These are phyloP conservation scores for Thunnus thynnus DNA, from an alignment of 2,113 vertebrate genomes.

Conservation along the genomic window DNA sequence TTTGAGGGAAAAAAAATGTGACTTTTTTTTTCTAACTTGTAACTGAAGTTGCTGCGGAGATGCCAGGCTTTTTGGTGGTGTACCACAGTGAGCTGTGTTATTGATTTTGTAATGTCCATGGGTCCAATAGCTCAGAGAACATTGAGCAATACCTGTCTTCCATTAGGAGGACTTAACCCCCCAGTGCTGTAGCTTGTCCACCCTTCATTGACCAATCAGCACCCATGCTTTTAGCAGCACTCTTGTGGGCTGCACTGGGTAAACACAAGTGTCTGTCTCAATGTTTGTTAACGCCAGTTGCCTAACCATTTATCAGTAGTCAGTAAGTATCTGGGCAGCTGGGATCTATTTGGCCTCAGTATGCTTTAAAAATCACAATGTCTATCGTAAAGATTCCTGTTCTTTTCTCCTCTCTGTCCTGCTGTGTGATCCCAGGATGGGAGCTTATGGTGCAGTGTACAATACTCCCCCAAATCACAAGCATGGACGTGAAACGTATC, in stretches of 20 bases:
- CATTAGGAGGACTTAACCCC: slow-evolving; percentile 74
- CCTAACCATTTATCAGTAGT: slow-evolving; percentile 86
- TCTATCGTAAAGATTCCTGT: slow-evolving; percentile 1
- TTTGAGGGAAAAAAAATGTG: slow-evolving; percentile 25
- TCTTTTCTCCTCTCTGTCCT: slow-evolving; percentile 7
- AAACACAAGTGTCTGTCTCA: slow-evolving; percentile 84
- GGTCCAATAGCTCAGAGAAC: slow-evolving; percentile 70
- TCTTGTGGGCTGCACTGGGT: slow-evolving; percentile 76
- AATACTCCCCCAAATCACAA: slow-evolving; percentile 26
- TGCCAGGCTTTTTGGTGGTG: slow-evolving; percentile 33
- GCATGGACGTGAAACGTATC: slow-evolving; percentile 13
- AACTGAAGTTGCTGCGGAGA: slow-evolving; percentile 45
- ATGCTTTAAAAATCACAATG: slow-evolving; percentile 56
- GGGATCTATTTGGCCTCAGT: slow-evolving; percentile 71
- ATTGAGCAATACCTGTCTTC: slow-evolving; percentile 80
- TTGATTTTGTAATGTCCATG: slow-evolving; percentile 67
- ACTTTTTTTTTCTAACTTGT: slow-evolving; percentile 18
- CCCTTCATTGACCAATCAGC: slow-evolving; percentile 83
- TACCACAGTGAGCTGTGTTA: slow-evolving; percentile 37
- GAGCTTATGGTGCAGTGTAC: slow-evolving; percentile 41
- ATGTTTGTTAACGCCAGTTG: slow-evolving; percentile 86
- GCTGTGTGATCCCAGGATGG: slow-evolving; percentile 17
- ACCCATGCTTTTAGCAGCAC: slow-evolving; percentile 84
- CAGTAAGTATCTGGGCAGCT: slow-evolving; percentile 80
- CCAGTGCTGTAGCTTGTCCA: slow-evolving; percentile 67